Conservation (phyloP, 2,113 vertebrate genomes). For the Euleptes europaea region DNA sequence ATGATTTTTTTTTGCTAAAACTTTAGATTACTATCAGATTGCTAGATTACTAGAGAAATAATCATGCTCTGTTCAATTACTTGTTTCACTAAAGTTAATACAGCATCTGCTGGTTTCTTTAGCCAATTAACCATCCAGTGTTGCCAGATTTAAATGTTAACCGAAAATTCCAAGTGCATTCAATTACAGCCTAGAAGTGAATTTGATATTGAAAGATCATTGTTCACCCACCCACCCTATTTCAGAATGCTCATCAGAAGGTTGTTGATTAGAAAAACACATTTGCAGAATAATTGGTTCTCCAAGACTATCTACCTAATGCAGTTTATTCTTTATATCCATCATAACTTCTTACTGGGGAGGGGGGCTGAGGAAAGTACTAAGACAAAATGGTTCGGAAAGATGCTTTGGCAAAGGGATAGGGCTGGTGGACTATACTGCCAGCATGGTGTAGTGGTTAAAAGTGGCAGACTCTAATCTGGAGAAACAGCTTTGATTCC, state of each 20-base stretch:
- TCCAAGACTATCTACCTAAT: not conserved
- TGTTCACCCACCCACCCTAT: conserved; percentile 56
- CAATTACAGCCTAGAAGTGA: conserved; percentile 47
- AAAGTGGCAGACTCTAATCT: no score
- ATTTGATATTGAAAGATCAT: conserved; percentile 12
- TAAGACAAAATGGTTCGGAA: not conserved
- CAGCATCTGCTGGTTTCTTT: not conserved
- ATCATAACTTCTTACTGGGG: not conserved
- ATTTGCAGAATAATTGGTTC: not conserved
- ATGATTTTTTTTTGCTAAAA: no score
- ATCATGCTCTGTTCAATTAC: not conserved
- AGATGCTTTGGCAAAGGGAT: not conserved
- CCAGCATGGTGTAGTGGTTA: no score
- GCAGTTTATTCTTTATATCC: not conserved
- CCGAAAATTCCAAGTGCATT: conserved; percentile 42
- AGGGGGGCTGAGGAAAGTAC: not conserved
- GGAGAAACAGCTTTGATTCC: no score
- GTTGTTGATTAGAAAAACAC: conserved; percentile 20
- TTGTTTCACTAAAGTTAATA: not conserved
- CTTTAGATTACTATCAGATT: no score
- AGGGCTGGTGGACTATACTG: no score
- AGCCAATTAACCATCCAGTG: not conserved
- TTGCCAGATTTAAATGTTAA: conserved; percentile 22
- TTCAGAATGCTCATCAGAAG: conserved; percentile 27
- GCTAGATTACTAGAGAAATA: not conserved